These are phyloP conservation scores for Gopherus flavomarginatus DNA, from an alignment of 2,113 vertebrate species.

Conservation along the genomic window DNA sequence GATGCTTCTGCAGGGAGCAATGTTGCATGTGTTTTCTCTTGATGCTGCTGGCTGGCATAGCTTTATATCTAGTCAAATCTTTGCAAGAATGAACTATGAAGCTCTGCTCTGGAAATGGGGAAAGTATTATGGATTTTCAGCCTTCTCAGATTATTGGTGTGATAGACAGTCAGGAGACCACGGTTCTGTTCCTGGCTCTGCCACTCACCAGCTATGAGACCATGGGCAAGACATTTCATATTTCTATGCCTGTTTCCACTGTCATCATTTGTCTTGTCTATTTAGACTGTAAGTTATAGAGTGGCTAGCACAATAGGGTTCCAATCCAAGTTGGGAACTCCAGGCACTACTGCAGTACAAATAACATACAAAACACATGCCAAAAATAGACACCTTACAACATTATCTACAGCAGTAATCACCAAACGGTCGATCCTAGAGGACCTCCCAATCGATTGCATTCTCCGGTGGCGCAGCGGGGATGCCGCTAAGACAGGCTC, in stretches of 20 bases:
- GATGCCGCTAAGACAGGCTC: too few species aligned
- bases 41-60: neutral
- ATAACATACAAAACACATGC: neutral
- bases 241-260: neutral
- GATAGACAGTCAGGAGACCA: neutral
- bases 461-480: too few species aligned
- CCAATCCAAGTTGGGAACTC: neutral
- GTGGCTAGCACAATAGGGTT: neutral
- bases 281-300: neutral
- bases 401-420: neutral
- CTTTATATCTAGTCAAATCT: neutral
- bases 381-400: slow-evolving; percentile 13
- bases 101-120: neutral
- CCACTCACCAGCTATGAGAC: neutral
- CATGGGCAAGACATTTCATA: neutral
- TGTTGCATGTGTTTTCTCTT: neutral
- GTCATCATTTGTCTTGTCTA: accelerated
- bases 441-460: too few species aligned
- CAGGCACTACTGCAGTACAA: slow-evolving; percentile 26
- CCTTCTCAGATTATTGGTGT: neutral
- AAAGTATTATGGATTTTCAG: neutral
- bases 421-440: too few species aligned
- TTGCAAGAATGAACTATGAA: neutral
- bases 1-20: neutral
- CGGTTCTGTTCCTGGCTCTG: neutral